phyloP scores from a whole-genome alignment of 2,113 vertebrate genomes.

The Cairina moschata region DNA sequence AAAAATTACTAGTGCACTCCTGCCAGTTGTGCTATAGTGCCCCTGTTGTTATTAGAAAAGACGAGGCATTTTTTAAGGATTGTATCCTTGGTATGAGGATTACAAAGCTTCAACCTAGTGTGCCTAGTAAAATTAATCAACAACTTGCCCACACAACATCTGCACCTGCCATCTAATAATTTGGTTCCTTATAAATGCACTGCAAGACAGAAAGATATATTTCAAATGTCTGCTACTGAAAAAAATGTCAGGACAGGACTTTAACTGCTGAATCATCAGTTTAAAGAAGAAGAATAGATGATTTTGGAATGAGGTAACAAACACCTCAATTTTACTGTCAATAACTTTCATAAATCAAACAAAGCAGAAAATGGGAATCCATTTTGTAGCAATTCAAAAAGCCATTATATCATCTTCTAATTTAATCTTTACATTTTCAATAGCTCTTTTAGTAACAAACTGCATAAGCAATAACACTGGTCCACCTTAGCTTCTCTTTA shows the following conservation, averaged over 20 bases:
- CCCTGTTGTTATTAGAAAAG: neutral
- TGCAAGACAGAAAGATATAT: neutral
- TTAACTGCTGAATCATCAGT: neutral
- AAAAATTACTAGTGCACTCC: neutral
- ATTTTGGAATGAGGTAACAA: neutral
- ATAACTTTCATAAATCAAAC: neutral
- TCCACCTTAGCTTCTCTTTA: neutral
- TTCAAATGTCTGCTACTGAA: neutral
- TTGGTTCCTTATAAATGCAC: neutral
- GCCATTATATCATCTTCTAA: neutral
- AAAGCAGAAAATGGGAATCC: neutral
- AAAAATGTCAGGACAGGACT: neutral
- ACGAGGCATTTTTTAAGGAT: neutral
- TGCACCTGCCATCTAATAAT: neutral
- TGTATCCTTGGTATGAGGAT: neutral
- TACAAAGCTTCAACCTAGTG: neutral
- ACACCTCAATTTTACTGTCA: neutral
- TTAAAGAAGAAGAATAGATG: neutral
- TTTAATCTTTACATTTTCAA: neutral
- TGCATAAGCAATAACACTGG: neutral
- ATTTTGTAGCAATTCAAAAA: neutral
- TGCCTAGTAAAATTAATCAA: neutral
- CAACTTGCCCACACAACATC: accelerated
- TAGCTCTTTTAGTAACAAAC: neutral
- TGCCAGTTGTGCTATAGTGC: neutral